Conservation (phyloP, 2,888 invertebrate genomes). For the Serripes groenlandicus region DNA sequence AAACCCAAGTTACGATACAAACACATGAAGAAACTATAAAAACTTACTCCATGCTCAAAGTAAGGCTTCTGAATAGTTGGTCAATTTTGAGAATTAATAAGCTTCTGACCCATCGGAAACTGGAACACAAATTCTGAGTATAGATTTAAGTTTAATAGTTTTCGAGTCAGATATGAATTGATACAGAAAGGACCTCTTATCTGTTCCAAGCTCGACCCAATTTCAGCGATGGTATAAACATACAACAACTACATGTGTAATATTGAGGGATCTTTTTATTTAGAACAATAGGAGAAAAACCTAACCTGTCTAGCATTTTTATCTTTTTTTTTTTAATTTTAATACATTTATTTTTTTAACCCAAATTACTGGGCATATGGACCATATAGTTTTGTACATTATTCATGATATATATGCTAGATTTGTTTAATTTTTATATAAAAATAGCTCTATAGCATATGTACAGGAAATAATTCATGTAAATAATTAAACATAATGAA, state of each 20-base stretch:
- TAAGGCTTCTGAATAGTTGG: no score
- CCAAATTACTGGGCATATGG: slow-evolving; percentile 40
- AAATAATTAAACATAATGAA: slow-evolving; percentile 46
- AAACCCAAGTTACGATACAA: no score
- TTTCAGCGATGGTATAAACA: no score
- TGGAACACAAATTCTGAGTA: no score
- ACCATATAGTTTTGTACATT: slow-evolving; percentile 63
- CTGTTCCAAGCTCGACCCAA: no score
- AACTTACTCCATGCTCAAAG: no score
- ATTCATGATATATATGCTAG: slow-evolving; percentile 61
- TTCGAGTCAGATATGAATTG: background rate
- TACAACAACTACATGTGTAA: slow-evolving; percentile 4
- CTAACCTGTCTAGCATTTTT: slow-evolving; percentile 74
- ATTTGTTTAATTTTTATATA: slow-evolving; percentile 65
- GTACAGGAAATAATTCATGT: slow-evolving; percentile 59
- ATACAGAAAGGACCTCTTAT: background rate
- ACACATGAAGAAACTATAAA: no score
- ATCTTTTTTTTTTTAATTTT: slow-evolving; percentile 41
- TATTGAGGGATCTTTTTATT: slow-evolving; percentile 75
- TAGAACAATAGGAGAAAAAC: slow-evolving; percentile 77
- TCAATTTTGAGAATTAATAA: no score
- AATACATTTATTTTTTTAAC: slow-evolving; percentile 21
- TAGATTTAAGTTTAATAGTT: no score
- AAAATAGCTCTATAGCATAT: slow-evolving; percentile 70
- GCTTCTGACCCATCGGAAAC: no score